Evolutionary conservation across 1,140 invertebrate species (phyloP).

Genomic region (Brachionus manjavacas): DNA sequence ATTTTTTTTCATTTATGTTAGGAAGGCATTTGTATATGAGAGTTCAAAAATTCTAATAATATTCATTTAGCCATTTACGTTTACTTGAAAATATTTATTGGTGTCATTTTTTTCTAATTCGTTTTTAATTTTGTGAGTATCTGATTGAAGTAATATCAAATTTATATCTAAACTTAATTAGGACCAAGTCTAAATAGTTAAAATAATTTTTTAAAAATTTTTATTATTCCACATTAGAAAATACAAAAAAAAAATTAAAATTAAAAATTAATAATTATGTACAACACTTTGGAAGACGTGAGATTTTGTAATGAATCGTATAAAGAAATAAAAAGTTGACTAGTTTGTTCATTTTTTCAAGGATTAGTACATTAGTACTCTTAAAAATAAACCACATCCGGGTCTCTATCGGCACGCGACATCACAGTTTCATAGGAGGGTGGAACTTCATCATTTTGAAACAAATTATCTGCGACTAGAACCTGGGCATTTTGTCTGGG

Average conservation of each 20-base stretch:
- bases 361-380: background rate
- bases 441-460: slow-evolving; percentile 1
- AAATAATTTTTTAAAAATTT: no score
- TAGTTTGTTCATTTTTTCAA: background rate
- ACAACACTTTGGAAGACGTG: background rate
- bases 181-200: no score
- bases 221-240: no score
- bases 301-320: background rate
- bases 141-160: no score
- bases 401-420: background rate
- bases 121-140: no score
- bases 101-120: no score
- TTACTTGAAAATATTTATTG: no score
- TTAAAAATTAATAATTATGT: background rate
- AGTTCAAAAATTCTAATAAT: no score
- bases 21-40: no score
- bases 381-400: slow-evolving; percentile 22
- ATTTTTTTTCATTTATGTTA: no score
- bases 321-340: background rate
- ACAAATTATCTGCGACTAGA: background rate
- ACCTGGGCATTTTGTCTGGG: background rate
- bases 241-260: background rate
- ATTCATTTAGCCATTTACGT: no score
- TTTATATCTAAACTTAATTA: no score
- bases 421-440: background rate